Conservation (phyloP, 2,797 vertebrate genomes). For the Mallotus villosus region DNA sequence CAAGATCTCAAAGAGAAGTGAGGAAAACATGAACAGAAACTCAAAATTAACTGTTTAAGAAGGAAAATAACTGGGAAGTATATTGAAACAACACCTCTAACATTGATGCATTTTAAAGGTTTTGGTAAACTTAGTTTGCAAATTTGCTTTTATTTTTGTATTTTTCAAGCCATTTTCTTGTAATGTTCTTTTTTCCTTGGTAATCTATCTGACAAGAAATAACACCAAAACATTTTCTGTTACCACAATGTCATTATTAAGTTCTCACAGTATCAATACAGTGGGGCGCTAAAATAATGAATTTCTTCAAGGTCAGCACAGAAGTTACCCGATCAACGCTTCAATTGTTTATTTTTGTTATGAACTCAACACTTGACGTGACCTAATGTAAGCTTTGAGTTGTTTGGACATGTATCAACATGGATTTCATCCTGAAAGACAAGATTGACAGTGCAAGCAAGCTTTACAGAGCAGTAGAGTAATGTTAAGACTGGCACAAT, state of each 20-base stretch:
- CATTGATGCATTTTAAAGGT: not conserved
- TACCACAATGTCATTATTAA: too few relatives aligned
- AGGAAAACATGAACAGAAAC: conserved; percentile 42
- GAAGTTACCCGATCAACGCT: conserved; percentile 31
- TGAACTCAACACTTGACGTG: conserved; percentile 57
- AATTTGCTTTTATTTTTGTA: too few relatives aligned
- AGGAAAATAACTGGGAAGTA: conserved; percentile 12
- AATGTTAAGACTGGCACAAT: conserved; percentile 66
- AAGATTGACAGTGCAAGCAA: conserved; percentile 53
- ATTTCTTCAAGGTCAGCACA: not conserved
- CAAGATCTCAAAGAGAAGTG: conserved; percentile 73
- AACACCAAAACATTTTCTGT: too few relatives aligned
- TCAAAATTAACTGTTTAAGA: conserved; percentile 1
- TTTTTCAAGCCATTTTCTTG: too few relatives aligned
- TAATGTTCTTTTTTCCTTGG: too few relatives aligned
- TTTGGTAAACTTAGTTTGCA: too few relatives aligned
- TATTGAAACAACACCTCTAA: not conserved
- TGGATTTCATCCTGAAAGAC: conserved; percentile 41
- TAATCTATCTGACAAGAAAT: too few relatives aligned
- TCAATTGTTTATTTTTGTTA: conserved; percentile 37
- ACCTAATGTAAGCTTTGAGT: conserved; percentile 40
- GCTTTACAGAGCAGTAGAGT: conserved; percentile 52
- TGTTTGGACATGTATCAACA: conserved; percentile 44
- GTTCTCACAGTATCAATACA: too few relatives aligned
- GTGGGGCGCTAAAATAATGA: too few relatives aligned